Evolutionary conservation across 2,888 invertebrate species (phyloP).

Genomic region (Zaprionus lineosus): DNA sequence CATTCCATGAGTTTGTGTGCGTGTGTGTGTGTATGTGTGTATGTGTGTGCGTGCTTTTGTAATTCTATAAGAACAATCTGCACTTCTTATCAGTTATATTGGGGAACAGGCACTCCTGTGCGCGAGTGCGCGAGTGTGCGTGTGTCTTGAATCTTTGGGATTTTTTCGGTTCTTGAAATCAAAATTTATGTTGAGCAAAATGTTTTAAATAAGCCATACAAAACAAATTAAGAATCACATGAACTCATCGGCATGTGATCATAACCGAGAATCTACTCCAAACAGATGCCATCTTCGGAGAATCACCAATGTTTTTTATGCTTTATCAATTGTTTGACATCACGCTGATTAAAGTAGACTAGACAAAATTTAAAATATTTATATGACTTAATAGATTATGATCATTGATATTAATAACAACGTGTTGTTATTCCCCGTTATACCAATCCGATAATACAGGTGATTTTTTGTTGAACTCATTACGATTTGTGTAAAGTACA

Average conservation of each 20-base stretch:
- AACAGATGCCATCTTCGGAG: too few species aligned
- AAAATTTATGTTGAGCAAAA: slow-evolving; percentile 37
- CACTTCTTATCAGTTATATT: slow-evolving; percentile 40
- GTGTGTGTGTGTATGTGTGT: neutral
- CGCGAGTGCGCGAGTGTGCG: neutral
- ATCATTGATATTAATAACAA: too few species aligned
- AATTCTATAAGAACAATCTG: slow-evolving; percentile 19
- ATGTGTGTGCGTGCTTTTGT: neutral
- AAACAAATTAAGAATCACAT: slow-evolving; percentile 22
- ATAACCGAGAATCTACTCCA: neutral
- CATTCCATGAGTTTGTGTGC: neutral
- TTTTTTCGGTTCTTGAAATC: slow-evolving; percentile 25
- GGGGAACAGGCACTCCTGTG: too few species aligned
- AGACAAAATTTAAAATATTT: too few species aligned
- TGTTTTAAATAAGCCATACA: slow-evolving; percentile 29
- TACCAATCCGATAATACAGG: too few species aligned
- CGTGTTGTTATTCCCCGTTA: too few species aligned
- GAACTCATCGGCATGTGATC: slow-evolving; percentile 37
- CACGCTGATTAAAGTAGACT: too few species aligned
- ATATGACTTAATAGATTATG: too few species aligned
- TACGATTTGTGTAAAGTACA: too few species aligned
- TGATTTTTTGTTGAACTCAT: slow-evolving; percentile 12
- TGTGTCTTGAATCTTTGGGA: neutral
- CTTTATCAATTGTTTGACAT: too few species aligned
- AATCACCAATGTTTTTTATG: too few species aligned